phyloP scores from a whole-genome alignment of 2,113 vertebrate species.

The Mungos mungo region DNA sequence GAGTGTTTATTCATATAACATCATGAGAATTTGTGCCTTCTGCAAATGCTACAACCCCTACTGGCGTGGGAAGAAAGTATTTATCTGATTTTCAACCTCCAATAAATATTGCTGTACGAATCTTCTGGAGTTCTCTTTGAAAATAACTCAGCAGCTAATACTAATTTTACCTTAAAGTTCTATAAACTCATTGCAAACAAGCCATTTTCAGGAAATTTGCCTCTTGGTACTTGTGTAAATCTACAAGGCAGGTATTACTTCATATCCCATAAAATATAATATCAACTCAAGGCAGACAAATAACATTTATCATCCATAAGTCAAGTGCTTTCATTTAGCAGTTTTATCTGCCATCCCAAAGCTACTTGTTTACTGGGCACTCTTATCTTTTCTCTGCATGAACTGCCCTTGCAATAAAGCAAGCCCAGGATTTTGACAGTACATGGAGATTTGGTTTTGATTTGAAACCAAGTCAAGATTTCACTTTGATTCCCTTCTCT shows the following conservation, averaged over 20 bases:
- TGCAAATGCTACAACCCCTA: not conserved
- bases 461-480: slow-evolving; percentile 81
- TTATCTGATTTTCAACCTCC: slow-evolving; percentile 13
- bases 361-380: slow-evolving; percentile 75
- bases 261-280: slow-evolving; percentile 72
- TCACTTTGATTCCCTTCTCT: slow-evolving; percentile 78
- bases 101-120: slow-evolving; percentile 45
- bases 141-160: slow-evolving; percentile 53
- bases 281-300: slow-evolving; percentile 62
- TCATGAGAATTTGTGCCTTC: not conserved
- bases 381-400: slow-evolving; percentile 79
- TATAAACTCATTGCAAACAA: slow-evolving; percentile 35
- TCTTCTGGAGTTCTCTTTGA: slow-evolving; percentile 23
- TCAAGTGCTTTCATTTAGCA: slow-evolving; percentile 72
- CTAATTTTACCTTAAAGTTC: slow-evolving; percentile 44
- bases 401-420: slow-evolving; percentile 77
- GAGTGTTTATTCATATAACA: not conserved
- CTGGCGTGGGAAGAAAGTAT: not conserved
- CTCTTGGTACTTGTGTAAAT: slow-evolving; percentile 14
- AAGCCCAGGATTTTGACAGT: slow-evolving; percentile 56
- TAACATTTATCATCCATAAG: slow-evolving; percentile 71
- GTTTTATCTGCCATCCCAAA: slow-evolving; percentile 80
- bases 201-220: slow-evolving; percentile 46
- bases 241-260: slow-evolving; percentile 10
- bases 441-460: slow-evolving; percentile 74